Conservation (phyloP, 2,113 vertebrate genomes). For the Numida meleagris region DNA sequence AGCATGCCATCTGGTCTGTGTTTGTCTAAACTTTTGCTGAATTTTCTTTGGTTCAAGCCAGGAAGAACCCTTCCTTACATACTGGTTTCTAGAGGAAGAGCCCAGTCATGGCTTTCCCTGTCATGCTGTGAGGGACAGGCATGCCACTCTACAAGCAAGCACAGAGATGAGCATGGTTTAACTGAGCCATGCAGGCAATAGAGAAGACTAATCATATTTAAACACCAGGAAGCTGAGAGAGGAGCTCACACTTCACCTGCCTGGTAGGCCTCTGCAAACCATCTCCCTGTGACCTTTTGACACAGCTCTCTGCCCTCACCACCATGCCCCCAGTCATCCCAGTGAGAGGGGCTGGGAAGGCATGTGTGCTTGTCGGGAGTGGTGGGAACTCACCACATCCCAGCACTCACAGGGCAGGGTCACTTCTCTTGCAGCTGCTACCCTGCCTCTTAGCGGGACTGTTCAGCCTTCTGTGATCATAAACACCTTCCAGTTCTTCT, state of each 20-base stretch:
- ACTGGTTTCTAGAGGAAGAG: neutral
- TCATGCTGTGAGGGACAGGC: neutral
- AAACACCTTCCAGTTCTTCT: neutral
- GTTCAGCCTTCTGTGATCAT: neutral
- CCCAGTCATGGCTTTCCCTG: neutral
- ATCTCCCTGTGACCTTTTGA: neutral
- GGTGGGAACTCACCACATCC: neutral
- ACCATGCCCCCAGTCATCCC: neutral
- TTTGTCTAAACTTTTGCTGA: constrained; percentile 30
- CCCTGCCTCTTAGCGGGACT: neutral
- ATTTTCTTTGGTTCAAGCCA: neutral
- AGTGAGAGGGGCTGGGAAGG: neutral
- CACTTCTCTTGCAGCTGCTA: neutral
- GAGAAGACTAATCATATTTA: neutral
- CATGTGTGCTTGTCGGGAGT: no score
- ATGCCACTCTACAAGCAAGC: neutral
- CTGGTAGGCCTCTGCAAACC: neutral
- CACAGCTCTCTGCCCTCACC: rapidly evolving
- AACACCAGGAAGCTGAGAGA: neutral
- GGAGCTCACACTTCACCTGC: neutral
- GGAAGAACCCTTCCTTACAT: neutral
- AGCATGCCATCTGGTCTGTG: neutral
- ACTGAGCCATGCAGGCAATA: neutral
- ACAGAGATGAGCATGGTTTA: neutral
- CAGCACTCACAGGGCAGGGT: neutral